A percentile compares a stretch with the other conserved stretches of the same genome.
Conservation (phyloP, 2,888 invertebrate genomes). For the Xylota sylvarum region DNA sequence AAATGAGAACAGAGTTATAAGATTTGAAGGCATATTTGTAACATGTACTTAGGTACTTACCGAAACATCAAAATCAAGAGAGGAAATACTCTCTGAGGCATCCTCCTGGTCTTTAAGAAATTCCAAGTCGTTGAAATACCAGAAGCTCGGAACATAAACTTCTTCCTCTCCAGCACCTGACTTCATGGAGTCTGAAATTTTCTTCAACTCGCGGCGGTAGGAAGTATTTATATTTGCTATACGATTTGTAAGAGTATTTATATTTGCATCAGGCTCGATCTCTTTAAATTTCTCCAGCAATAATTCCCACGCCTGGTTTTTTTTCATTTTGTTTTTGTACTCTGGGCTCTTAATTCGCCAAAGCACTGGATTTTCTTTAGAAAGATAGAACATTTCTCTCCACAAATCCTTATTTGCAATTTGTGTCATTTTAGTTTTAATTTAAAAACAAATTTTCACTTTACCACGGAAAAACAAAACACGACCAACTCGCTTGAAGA, state of each 20-base stretch:
- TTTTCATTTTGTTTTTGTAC: no score
- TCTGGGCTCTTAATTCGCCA: no score
- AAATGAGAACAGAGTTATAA: no score
- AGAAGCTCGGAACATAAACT: constrained; percentile 10
- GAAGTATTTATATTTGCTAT: constrained; percentile 3
- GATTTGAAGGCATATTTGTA: constrained; percentile 1
- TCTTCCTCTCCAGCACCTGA: constrained; percentile 24
- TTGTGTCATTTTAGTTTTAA: constrained; percentile 6
- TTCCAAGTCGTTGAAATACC: no score
- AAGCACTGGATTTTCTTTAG: no score
- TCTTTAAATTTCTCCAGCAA: no score
- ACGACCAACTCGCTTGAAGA: no score
- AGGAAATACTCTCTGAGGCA: constrained; percentile 7
- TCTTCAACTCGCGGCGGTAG: constrained; percentile 24
- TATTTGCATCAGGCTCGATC: no score
- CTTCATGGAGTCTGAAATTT: not conserved
- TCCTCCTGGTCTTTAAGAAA: constrained; percentile 31
- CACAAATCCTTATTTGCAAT: no score
- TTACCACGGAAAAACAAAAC: not conserved
- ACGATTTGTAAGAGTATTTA: constrained; percentile 13
- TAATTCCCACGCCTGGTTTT: no score
- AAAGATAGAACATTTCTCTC: no score
- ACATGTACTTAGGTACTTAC: constrained; percentile 2
- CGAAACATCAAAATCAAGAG: constrained; percentile 5
- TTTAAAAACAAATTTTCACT: not conserved